These are phyloP conservation scores for Lemur catta DNA, from an alignment of 2,797 vertebrate species.

Conservation along the genomic window DNA sequence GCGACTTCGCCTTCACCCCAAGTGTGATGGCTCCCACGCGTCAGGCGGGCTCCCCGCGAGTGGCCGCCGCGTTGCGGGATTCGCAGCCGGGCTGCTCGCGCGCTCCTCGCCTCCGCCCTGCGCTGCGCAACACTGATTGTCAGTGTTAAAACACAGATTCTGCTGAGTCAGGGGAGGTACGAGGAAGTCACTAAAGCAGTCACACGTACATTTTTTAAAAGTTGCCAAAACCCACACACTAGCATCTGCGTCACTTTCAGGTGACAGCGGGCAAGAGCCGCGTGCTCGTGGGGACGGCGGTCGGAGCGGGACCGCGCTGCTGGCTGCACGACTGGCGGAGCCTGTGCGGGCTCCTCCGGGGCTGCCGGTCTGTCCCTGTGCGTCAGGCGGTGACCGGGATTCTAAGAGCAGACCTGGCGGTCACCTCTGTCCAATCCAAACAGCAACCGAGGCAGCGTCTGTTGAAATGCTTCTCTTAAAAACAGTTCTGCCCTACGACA, in stretches of 20 bases:
- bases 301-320: too few relatives aligned
- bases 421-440: not conserved
- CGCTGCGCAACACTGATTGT: not conserved
- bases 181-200: not conserved
- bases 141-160: not conserved
- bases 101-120: not conserved
- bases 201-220: not conserved
- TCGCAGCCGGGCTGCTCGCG: not conserved
- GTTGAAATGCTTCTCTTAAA: not conserved
- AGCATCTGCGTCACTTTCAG: not conserved
- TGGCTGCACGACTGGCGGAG: not conserved
- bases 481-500: not conserved
- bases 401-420: not conserved
- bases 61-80: not conserved
- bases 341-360: not conserved
- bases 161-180: not conserved
- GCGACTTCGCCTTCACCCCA: not conserved
- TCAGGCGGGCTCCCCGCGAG: too few relatives aligned
- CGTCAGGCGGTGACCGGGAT: not conserved
- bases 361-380: not conserved
- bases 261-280: not conserved
- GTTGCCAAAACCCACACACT: not conserved
- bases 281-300: not conserved
- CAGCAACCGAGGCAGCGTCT: not conserved
- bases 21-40: not conserved